Evolutionary conservation across 1,140 invertebrate species (phyloP).

Genomic region (Drosophila insularis): DNA sequence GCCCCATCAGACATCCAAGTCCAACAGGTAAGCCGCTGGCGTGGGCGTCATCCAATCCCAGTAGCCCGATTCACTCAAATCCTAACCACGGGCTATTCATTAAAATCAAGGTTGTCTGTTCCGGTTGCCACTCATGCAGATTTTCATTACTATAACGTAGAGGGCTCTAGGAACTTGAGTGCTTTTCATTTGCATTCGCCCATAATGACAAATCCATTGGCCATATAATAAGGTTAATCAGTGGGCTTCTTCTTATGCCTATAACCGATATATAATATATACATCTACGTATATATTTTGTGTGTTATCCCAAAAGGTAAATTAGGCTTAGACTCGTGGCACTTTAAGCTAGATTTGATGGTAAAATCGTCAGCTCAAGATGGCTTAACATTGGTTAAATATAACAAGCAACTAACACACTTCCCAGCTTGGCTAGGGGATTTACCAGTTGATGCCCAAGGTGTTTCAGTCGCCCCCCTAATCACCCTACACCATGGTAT

Average conservation of each 20-base stretch:
- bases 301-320: not conserved
- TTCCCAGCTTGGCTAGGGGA: not conserved
- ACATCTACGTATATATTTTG: too few species aligned
- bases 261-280: too few species aligned
- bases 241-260: too few species aligned
- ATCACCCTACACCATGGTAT: too few species aligned
- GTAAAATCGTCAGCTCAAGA: not conserved
- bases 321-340: not conserved
- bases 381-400: conserved; percentile 3
- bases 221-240: not conserved
- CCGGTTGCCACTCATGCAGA: not conserved
- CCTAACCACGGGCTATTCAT: not conserved
- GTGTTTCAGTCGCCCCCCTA: not conserved
- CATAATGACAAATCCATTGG: not conserved
- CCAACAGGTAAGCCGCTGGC: conserved; percentile 66
- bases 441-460: conserved; percentile 7
- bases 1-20: conserved; percentile 40
- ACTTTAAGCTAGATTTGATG: conserved; percentile 2
- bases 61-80: not conserved
- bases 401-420: not conserved
- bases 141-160: not conserved
- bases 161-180: not conserved
- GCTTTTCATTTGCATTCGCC: too few species aligned
- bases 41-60: conserved; percentile 39
- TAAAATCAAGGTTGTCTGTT: conserved; percentile 1